Base-by-base conservation (phyloP, 1,140 invertebrate species). In the Hyphantria cunea region DNA sequence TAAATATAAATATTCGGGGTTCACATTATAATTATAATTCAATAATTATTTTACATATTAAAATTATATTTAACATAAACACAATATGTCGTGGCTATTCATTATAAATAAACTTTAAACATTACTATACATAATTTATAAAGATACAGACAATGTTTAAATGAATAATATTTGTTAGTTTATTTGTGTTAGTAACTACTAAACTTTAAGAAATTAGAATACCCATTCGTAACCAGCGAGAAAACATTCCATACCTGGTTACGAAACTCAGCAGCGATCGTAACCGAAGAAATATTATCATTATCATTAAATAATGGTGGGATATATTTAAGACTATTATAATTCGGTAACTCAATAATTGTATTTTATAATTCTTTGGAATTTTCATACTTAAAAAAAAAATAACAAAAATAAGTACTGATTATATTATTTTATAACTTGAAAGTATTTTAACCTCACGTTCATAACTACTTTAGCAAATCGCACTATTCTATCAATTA, bases 11-110 rank as follows among this genome's bases (percentile, higher is more conserved):
- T 32, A 11, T 45, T 44, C 41, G 52, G 52, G 52, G 52, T 54
- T 54, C 32, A 25, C 32, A 31, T 56, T 42, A 12, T 3, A 13
- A 12, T 13, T 48, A 47, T 15, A 47, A 37, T 15, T 33, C 34
- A 56, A 37, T 56, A 48, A 48, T 47, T 32, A 54, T 56, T 56
- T 37, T 17, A 56, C 13, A 56, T 44, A 47, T 56, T 13, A 10
- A 56, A 56, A 56, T 56, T 56, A 56, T 56, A 56, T 56, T 56
- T 25, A 56, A 42, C 54, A 42, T 56, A 37, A 31, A 33, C 54
- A 31, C 39, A 15, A 3, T 44, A 5, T 25, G 5, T 25, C 12
- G 33, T 44, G 15, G 25, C 39, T 25, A 54, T 44, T 54, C 32
- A 11, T 10, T 54, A 12, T 44, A 25, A 54, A 54, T 37, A 31